Evolutionary conservation across 2,797 vertebrate genomes (phyloP).

Genomic region (Spinus olivaceus): DNA sequence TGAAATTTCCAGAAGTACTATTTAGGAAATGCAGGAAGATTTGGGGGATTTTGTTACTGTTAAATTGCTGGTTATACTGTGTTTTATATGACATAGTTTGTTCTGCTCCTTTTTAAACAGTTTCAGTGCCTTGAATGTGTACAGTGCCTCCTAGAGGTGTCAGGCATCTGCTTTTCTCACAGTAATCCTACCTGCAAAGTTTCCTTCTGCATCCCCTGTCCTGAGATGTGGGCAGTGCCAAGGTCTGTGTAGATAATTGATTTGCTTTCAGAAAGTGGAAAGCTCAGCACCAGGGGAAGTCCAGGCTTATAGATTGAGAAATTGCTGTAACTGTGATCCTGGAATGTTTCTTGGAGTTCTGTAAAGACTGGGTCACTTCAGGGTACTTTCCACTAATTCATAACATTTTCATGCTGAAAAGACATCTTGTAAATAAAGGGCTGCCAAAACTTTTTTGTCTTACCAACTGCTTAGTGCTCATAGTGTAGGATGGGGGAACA

Average conservation of each 20-base stretch:
- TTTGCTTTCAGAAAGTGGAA: background rate
- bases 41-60: background rate
- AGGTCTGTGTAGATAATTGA: too few species aligned
- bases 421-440: background rate
- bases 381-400: background rate
- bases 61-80: background rate
- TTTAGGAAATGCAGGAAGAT: background rate
- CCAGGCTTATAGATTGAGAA: background rate
- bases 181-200: background rate
- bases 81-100: background rate
- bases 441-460: background rate
- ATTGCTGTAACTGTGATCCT: background rate
- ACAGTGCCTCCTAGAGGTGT: background rate
- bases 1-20: background rate
- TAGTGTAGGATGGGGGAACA: background rate
- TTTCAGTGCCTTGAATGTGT: background rate
- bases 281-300: background rate
- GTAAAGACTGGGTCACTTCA: background rate
- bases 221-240: background rate
- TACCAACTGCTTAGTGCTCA: background rate
- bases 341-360: background rate
- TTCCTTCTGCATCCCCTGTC: background rate
- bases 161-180: background rate
- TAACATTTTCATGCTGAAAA: background rate
- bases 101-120: background rate